Base-by-base conservation (phyloP, 2,113 vertebrate genomes). In the Edolisoma coerulescens region DNA sequence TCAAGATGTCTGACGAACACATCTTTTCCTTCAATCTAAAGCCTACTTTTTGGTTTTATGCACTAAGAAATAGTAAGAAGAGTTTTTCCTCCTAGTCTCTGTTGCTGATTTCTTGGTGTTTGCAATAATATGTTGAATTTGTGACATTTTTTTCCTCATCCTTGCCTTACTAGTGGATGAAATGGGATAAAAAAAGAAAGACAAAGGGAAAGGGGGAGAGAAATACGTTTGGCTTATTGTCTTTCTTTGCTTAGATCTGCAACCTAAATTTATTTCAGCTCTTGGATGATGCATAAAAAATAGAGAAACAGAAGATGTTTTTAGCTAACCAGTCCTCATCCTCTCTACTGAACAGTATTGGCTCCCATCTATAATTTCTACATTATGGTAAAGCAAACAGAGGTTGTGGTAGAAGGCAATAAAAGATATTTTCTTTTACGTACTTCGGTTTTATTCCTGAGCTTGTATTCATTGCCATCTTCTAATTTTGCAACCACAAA, bases 211-310 rank as follows among this genome's bases (percentile, higher is more conserved):
- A 47, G 4, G 16, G 61, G 16, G 7, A 85, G 59, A 94, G 65
- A 91, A 68, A 78, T 63, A 41, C 35, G 18, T 71, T 94, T 63
- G 32, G 27, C 24, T 96, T 76, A 73, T 90, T 97, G 85, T 92
- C 57, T 93, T 95, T 92, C 81, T 78, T 88, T 90, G n/a, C 37
- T 84, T 78, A 64, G 50, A 44, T 9, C 4, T 71, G 39, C 47
- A 82, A 76, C 35, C 30, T 92, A 90, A 95, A 90, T 89, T 91
- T 64, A 32, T 71, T 82, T 73, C 39, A 19, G 22, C 60, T 78
- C 44, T 87, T 92, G 63, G 11, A 20, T 64, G 39, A 64, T 64
- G 33, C n/a, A 30, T 39, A 69, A 81, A 87, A 8, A 82, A 76
- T 64, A 37, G 12, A 87, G 27, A 42, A 93, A 53, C 9, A 59